A percentile compares a stretch with the other conserved stretches of the same genome.
These are phyloP conservation scores for Necrosyrtes monachus DNA, from an alignment of 2,797 vertebrate species.

Conservation along the genomic window DNA sequence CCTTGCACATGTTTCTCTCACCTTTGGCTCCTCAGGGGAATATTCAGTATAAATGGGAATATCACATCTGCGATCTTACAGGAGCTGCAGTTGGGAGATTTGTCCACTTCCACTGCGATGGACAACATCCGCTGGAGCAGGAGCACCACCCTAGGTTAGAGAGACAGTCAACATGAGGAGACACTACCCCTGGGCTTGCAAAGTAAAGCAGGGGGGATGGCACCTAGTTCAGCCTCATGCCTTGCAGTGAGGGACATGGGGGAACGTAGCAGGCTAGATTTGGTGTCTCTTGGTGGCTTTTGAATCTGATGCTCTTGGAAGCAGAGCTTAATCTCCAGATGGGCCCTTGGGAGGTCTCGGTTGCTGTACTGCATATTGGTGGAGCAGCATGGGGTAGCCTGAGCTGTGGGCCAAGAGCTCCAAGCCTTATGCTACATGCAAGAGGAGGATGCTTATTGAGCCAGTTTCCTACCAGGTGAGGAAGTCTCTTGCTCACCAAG, in stretches of 20 bases:
- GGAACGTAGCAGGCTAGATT: background rate
- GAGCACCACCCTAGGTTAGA: slow-evolving; percentile 74
- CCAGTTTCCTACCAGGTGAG: background rate
- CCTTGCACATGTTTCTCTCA: slow-evolving; percentile 26
- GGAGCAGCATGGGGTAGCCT: background rate
- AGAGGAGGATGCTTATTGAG: background rate
- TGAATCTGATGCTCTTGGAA: background rate
- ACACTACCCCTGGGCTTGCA: background rate
- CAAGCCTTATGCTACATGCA: background rate
- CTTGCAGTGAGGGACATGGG: accelerated
- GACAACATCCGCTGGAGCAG: slow-evolving; percentile 90
- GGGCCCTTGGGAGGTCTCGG: accelerated
- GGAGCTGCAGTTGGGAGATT: slow-evolving; percentile 83
- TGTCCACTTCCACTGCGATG: slow-evolving; percentile 90
- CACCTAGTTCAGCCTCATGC: background rate
- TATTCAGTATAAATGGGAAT: slow-evolving; percentile 79
- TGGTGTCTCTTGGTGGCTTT: background rate
- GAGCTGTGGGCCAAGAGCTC: background rate
- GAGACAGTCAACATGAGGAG: background rate
- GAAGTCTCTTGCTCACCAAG: background rate
- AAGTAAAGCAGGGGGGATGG: background rate
- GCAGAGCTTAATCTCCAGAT: background rate
- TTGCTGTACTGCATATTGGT: background rate
- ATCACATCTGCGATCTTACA: slow-evolving; percentile 86
- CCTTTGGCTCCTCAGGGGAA: slow-evolving; percentile 79